These are phyloP conservation scores for Falco biarmicus DNA, from an alignment of 2,797 vertebrate genomes.

Conservation along the genomic window DNA sequence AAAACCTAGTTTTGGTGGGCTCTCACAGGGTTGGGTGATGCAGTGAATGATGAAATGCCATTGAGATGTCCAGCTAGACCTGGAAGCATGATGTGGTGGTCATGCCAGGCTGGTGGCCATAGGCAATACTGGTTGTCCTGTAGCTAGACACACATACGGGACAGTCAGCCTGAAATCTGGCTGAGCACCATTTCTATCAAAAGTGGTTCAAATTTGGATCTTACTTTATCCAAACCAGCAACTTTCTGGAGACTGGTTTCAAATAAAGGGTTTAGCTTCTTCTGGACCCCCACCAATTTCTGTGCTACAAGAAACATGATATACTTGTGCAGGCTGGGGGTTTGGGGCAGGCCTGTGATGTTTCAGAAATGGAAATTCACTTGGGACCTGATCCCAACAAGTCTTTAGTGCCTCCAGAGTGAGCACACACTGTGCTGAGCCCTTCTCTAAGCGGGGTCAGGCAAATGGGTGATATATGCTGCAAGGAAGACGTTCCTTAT, in stretches of 20 bases:
- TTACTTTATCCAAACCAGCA: neutral
- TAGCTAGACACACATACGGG: neutral
- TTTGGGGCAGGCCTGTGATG: neutral
- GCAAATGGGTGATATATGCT: accelerated
- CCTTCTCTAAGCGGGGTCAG: accelerated
- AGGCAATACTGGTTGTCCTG: neutral
- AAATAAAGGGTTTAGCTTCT: neutral
- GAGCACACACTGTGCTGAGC: accelerated
- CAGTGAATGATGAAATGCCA: neutral
- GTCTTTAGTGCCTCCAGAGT: neutral
- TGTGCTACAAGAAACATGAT: neutral
- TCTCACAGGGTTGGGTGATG: neutral
- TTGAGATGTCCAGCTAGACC: neutral
- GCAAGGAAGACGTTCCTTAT: neutral
- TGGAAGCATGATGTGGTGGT: accelerated
- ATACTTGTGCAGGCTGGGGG: neutral
- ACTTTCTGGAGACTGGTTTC: neutral
- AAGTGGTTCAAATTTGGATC: neutral
- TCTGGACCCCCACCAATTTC: neutral
- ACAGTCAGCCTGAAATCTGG: neutral
- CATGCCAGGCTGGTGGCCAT: neutral
- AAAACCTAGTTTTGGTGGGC: neutral
- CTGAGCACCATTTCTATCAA: neutral
- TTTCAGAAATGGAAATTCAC: neutral
- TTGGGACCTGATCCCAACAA: neutral